phyloP scores from a whole-genome alignment of 1,140 invertebrate genomes.

The Bombus sibiricus region DNA sequence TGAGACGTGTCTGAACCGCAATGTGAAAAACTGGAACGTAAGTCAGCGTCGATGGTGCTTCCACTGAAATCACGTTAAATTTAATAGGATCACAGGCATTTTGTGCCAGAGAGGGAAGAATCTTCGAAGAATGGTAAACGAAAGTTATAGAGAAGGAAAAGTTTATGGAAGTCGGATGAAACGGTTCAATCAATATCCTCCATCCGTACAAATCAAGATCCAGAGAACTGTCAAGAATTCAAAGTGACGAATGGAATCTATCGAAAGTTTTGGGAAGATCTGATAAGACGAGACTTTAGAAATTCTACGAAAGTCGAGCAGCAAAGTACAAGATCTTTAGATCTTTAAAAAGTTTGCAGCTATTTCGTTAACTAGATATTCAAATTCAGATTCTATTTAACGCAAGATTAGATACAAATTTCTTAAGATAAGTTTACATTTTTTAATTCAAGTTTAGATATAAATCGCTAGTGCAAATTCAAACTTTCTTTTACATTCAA shows the following conservation, averaged over 20 bases:
- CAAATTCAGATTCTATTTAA: background rate
- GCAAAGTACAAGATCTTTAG: background rate
- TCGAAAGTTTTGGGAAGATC: background rate
- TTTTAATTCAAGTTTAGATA: background rate
- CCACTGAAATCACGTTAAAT: constrained; percentile 43
- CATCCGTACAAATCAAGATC: background rate
- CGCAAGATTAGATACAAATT: background rate
- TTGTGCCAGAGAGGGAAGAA: background rate
- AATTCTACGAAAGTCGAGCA: background rate
- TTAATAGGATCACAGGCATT: constrained; percentile 32
- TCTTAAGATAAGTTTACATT: background rate
- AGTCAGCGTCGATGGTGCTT: constrained; percentile 41
- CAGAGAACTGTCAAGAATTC: background rate
- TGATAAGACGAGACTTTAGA: background rate
- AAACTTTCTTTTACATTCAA: background rate
- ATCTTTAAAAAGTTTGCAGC: too few relatives aligned
- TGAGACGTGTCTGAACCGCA: constrained; percentile 8
- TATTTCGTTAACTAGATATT: too few relatives aligned
- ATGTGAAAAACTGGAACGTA: constrained; percentile 5
- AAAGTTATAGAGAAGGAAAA: background rate
- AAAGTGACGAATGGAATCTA: background rate
- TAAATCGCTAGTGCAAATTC: background rate
- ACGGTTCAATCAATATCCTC: background rate
- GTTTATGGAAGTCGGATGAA: background rate
- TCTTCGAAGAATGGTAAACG: background rate